Percentiles rank a stretch among this genome's conserved stretches.
Conservation (phyloP, 2,888 invertebrate species). For the Ectropis crepuscularia region DNA sequence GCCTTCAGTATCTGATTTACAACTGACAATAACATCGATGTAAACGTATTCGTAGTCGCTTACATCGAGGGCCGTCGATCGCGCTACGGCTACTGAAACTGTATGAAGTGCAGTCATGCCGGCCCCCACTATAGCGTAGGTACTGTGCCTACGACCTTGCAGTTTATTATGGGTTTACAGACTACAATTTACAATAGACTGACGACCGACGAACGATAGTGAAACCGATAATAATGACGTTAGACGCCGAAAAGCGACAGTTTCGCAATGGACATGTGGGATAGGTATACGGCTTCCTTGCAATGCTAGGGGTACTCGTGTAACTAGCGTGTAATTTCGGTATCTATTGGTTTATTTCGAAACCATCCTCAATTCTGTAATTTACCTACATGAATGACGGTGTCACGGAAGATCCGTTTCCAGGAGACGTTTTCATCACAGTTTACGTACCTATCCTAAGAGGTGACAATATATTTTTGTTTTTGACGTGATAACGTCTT, state of each 20-base stretch:
- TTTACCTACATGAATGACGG: conserved; percentile 50
- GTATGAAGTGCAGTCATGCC: conserved; percentile 65
- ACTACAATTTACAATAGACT: conserved; percentile 80
- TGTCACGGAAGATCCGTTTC: conserved; percentile 50
- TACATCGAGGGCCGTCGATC: conserved; percentile 20
- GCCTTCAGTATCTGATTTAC: conserved; percentile 24
- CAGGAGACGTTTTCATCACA: conserved; percentile 46
- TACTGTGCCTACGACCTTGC: conserved; percentile 71
- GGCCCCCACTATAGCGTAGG: conserved; percentile 65
- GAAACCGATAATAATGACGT: conserved; percentile 71
- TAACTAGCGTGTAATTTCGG: conserved; percentile 49
- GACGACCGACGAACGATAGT: conserved; percentile 79
- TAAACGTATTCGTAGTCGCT: not conserved
- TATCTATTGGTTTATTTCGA: conserved; percentile 57
- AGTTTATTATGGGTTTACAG: conserved; percentile 81
- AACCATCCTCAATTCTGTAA: conserved; percentile 40
- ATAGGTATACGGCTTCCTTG: conserved; percentile 49
- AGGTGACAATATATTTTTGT: too few relatives aligned
- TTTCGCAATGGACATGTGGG: conserved; percentile 72
- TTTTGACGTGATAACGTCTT: too few relatives aligned
- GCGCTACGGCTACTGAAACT: conserved; percentile 60
- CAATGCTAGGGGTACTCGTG: conserved; percentile 41
- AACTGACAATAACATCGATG: not conserved
- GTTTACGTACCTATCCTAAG: conserved; percentile 20
- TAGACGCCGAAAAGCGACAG: conserved; percentile 57